Evolutionary conservation across 2,888 invertebrate species (phyloP).

Genomic region (Ariolimax columbianus): DNA sequence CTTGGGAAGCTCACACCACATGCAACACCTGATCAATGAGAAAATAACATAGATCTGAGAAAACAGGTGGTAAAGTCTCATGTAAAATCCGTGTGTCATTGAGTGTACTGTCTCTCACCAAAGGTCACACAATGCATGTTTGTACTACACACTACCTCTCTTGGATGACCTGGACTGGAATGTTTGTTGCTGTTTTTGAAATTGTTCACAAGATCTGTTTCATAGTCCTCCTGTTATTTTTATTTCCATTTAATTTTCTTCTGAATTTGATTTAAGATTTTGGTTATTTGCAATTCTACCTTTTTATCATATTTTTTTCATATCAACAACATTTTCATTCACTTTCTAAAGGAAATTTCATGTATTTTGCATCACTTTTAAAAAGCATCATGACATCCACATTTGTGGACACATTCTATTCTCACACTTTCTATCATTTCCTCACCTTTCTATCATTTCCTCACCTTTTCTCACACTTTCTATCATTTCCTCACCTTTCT

Average conservation of each 20-base stretch:
- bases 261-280: neutral
- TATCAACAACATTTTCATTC: too few relatives aligned
- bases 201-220: neutral
- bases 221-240: neutral
- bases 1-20: neutral
- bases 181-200: neutral
- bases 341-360: too few relatives aligned
- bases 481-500: neutral
- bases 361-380: too few relatives aligned
- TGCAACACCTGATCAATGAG: neutral
- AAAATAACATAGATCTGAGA: neutral
- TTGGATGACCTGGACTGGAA: neutral
- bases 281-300: neutral
- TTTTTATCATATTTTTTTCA: neutral
- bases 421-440: too few relatives aligned
- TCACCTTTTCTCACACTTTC: neutral
- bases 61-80: neutral
- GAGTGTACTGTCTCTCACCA: neutral
- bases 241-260: too few relatives aligned
- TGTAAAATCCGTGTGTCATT: neutral
- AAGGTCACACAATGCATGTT: slow-evolving; percentile 15
- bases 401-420: too few relatives aligned
- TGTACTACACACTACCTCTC: neutral
- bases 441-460: neutral
- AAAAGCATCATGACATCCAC: too few relatives aligned